phyloP scores from a whole-genome alignment of 2,113 vertebrate genomes.

The Cichladusa arquata region DNA sequence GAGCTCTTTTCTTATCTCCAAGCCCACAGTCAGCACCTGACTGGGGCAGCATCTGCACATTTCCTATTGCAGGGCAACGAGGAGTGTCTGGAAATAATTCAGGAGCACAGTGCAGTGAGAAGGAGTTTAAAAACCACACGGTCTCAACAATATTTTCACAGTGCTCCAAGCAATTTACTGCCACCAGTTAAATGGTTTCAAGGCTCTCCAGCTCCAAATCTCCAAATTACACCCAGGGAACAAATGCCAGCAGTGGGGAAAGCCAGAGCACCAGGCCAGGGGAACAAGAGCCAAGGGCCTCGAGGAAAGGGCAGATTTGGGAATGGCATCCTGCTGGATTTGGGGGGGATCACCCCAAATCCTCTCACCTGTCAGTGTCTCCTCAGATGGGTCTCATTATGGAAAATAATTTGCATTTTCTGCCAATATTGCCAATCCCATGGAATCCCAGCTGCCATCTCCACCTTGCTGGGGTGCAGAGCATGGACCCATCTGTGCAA shows the following conservation, averaged over 20 bases:
- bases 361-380: not conserved
- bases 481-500: accelerated
- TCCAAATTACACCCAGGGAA: slow-evolving; percentile 68
- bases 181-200: slow-evolving; percentile 76
- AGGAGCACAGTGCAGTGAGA: slow-evolving; percentile 77
- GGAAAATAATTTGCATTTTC: not conserved
- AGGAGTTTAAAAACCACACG: slow-evolving; percentile 87
- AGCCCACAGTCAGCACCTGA: not conserved
- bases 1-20: not conserved
- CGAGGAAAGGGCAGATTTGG: slow-evolving; percentile 29
- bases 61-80: slow-evolving; percentile 56
- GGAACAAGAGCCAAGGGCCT: slow-evolving; percentile 37
- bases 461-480: not conserved
- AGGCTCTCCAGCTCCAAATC: slow-evolving; percentile 75
- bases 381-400: not conserved
- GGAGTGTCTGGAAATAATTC: slow-evolving; percentile 89
- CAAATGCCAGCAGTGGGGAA: slow-evolving; percentile 61
- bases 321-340: slow-evolving; percentile 33
- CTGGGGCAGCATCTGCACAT: slow-evolving; percentile 5
- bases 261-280: slow-evolving; percentile 56
- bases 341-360: not conserved
- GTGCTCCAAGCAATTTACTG: slow-evolving; percentile 88
- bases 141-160: slow-evolving; percentile 87
- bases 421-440: not conserved
- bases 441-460: not conserved